Evolutionary conservation across 2,113 vertebrate species (phyloP).

Genomic region (Oreocharis arfaki): DNA sequence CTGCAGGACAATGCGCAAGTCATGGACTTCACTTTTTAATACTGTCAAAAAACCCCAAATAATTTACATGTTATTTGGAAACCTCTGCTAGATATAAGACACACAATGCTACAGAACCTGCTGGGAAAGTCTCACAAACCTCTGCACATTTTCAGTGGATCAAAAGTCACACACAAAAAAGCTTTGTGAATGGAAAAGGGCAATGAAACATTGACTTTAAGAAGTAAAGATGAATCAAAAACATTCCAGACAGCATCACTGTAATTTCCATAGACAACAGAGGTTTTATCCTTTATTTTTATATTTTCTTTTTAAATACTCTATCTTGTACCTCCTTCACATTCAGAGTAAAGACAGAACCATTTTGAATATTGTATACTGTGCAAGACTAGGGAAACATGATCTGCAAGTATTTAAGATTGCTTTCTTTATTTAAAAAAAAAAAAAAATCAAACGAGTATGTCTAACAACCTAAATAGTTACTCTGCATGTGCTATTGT

Average conservation of each 20-base stretch:
- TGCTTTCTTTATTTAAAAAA: neutral
- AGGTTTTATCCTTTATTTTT: neutral
- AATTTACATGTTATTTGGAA: neutral
- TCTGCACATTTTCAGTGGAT: neutral
- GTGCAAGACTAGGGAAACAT: neutral
- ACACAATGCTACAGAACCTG: neutral
- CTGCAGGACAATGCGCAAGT: constrained; percentile 89
- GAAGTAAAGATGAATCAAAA: neutral
- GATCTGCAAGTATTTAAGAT: neutral
- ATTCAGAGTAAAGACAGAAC: neutral
- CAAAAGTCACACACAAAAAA: neutral
- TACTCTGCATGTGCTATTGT: neutral
- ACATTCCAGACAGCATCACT: neutral
- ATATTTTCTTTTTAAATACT: neutral
- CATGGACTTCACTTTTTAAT: constrained; percentile 84
- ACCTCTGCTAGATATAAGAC: neutral
- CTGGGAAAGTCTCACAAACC: neutral
- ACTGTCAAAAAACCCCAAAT: constrained; percentile 67
- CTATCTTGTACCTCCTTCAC: neutral
- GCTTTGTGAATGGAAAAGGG: neutral
- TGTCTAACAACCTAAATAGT: neutral
- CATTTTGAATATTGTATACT: neutral
- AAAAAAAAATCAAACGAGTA: neutral
- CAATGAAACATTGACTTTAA: neutral
- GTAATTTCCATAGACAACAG: neutral